These are phyloP conservation scores for Muraenolepis orangiensis DNA, from an alignment of 2,797 vertebrate genomes.

Conservation along the genomic window DNA sequence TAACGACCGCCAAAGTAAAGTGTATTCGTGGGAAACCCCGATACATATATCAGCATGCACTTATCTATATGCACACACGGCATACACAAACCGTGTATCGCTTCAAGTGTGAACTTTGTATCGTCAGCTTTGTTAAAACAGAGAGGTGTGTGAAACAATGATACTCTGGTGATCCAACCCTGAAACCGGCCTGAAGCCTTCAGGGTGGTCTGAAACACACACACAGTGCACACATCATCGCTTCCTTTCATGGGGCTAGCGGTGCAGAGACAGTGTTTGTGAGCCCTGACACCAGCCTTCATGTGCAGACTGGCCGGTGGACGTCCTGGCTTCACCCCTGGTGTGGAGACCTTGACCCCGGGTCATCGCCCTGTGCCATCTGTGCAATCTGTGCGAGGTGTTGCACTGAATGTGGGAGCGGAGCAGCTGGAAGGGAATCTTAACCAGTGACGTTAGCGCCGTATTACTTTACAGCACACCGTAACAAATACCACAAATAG, in stretches of 20 bases:
- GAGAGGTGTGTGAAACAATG: not conserved
- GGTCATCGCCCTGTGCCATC: conserved; percentile 1
- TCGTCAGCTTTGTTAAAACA: not conserved
- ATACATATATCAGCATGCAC: not conserved
- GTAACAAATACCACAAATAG: not conserved
- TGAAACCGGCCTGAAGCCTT: not conserved
- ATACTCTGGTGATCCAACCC: too few species aligned
- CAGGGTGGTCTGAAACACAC: not conserved
- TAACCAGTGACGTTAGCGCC: conserved; percentile 39
- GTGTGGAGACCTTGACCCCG: not conserved
- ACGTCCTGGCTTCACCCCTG: not conserved
- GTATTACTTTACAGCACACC: not conserved
- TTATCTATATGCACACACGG: not conserved
- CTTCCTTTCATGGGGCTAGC: not conserved
- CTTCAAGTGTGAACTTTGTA: not conserved
- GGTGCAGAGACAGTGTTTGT: not conserved
- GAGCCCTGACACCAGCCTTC: not conserved
- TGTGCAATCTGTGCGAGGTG: conserved; percentile 46
- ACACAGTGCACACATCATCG: not conserved
- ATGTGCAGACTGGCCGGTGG: not conserved
- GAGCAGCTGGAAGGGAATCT: conserved; percentile 57
- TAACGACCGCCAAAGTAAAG: too few species aligned
- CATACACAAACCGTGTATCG: not conserved
- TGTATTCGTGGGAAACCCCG: too few species aligned
- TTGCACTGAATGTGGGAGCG: conserved; percentile 35